Evolutionary conservation across 2,113 vertebrate genomes (phyloP), one percentile per base, ranked within the genome.

Genomic region (Rhodinocichla rosea): DNA sequence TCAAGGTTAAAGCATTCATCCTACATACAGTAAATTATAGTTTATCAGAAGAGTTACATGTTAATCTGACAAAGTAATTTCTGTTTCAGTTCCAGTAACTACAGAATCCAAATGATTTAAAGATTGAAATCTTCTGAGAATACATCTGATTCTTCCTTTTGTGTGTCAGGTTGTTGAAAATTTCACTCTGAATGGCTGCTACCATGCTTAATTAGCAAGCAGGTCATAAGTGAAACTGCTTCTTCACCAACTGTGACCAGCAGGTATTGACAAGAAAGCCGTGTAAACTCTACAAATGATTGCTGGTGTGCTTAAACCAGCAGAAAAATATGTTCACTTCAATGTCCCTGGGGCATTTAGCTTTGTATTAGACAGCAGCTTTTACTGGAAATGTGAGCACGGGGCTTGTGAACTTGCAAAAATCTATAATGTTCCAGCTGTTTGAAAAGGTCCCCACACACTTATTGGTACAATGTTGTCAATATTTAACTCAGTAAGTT

Each of bases 201-300:
- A 80, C 74, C 69, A 40, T 68, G 76, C 64, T 94, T 96, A 97
- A 96, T 97, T 97, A 97, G 83, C 68, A 96, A 77, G 45, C 23
- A 73, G 62, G 85, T 93, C 81, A 95, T 97, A 97, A 97, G 93
- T 97, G 97, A 98, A 98, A 97, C 97, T 98, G 89, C 91, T 97
- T 97, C 97, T 98, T 98, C 97, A 97, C 97, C 97, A 96, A 94
- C 97, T 94, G 93, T 92, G 94, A 97, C 78, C 94, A 97, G 95
- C 95, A 95, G 94, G 89, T 95, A 94, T 97, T 95, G 94, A 95
- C 95, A 95, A 95, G 80, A 96, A 97, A 95, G 87, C 62, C 50
- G 50, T 67, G 84, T 95, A 94, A 97, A 97, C 81, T 93, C 87
- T 91, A 53, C 88, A 95, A 75, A 88, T 86, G 71, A 89, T 67